phyloP scores from a whole-genome alignment of 2,797 vertebrate genomes.

The Oceanodroma leucorhoa region DNA sequence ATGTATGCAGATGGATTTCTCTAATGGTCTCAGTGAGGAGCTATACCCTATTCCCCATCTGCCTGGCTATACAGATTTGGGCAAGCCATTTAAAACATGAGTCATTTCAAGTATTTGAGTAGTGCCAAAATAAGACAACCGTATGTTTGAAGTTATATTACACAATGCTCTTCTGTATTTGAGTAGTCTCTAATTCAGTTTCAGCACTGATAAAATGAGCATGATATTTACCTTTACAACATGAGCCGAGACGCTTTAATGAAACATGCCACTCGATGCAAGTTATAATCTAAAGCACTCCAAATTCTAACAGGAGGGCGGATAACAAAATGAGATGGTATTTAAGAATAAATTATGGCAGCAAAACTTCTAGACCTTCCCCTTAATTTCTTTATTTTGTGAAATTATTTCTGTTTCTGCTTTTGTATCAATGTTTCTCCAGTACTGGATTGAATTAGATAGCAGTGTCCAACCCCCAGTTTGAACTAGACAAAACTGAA shows the following conservation, averaged over 20 bases:
- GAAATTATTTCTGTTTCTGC: neutral
- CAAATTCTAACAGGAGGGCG: neutral
- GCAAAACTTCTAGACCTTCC: neutral
- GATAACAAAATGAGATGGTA: neutral
- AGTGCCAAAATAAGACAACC: neutral
- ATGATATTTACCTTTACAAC: neutral
- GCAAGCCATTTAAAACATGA: neutral
- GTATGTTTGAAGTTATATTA: neutral
- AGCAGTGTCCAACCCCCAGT: neutral
- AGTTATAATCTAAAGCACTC: neutral
- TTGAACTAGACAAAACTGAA: constrained; percentile 26
- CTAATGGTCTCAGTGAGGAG: neutral
- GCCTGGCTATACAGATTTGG: neutral
- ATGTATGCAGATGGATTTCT: neutral
- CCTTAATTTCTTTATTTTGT: neutral
- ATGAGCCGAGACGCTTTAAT: neutral
- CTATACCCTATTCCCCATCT: neutral
- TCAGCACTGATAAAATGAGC: neutral
- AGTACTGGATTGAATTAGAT: neutral
- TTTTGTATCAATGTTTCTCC: neutral
- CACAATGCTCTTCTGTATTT: neutral
- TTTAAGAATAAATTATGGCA: neutral
- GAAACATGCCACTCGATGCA: neutral
- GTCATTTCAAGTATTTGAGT: neutral
- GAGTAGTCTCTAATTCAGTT: neutral